Base-by-base conservation (phyloP, 2,888 invertebrate genomes). In the Andrena bicolor region DNA sequence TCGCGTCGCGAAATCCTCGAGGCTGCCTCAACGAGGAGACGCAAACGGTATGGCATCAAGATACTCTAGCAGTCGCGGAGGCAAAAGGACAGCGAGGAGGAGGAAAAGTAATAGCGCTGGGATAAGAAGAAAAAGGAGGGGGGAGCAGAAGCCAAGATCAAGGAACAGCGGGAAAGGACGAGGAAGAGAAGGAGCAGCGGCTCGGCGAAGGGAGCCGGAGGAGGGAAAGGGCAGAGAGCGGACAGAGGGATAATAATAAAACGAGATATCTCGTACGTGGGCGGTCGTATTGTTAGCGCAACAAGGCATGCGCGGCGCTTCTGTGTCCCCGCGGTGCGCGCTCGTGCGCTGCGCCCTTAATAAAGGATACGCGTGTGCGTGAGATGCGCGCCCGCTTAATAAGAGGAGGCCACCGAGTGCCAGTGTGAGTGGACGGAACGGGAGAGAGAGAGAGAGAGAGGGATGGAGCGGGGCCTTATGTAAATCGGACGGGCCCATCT, bases 211-310 rank as follows among this genome's bases (percentile, higher is more conserved):
- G 48, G 66, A n/a, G 32, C 23, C 48, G 20, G 32, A 48, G 32
- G 28, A 20, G 53, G 63, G 61, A 74, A 72, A 76, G 69, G 76
- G 82, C 66, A 85, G 80, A 80, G 76, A 81, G 74, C 75, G 86
- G 85, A 75, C 71, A 82, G 81, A 80, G 78, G 91, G 90, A 93
- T 92, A 93, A 93, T 92, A 93, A 92, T 93, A 92, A 93, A 91
- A 92, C 91, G 91, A 93, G 92, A 93, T 92, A 92, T 91, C 92
- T 91, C 91, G 91, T 91, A 92, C 91, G 93, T 93, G 93, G 93
- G 93, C 93, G 93, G 93, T 93, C 93, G 92, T 93, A 93, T 93
- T 93, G 92, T 93, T 93, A 92, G 92, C 91, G 92, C 93, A 93
- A 92, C 91, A 92, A 93, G 92, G 91, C 91, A 92, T 92, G 91